Evolutionary conservation across 2,113 vertebrate genomes (phyloP), one percentile per base, ranked within the genome.

Genomic region (Arvicanthis niloticus): DNA sequence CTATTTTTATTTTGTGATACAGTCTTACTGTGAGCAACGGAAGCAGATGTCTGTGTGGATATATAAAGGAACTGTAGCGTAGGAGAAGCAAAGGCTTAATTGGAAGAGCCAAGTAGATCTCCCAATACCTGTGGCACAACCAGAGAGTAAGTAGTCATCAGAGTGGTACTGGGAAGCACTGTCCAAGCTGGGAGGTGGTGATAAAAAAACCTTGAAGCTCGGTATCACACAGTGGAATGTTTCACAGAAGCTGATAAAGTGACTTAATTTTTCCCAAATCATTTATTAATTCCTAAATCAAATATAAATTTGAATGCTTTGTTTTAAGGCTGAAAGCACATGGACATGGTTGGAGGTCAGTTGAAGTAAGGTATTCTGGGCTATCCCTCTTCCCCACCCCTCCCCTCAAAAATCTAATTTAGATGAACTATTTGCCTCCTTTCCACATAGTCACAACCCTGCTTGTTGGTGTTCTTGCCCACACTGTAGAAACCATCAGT

Each of bases 251-350:
- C 72, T 95, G 96, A 96, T 97, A 73, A 92, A 96, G 93, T 91
- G 34, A 60, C 94, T 96, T 94, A 90, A 96, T 97, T 93, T 97
- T 4, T 65, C 16, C 42, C 2, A 75, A 88, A 40, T 95, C 21
- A 75, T 81, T 92, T 88, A 95, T 97, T 96, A 93, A 97, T 96
- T 96, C 92, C 81, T 97, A 97, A 96, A 88, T 95, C 90, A 97
- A 94, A 68, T 26, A 72, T 16, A 12, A 9, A 80, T 94, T 81
- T 82, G 58, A 68, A 16, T 77, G 34, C 24, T 93, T 89, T 80
- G 12, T 93, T 93, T 94, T 21, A 37, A 68, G 65, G 13, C 40
- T 65, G 31, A 73, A 95, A 95, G 96, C 82, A n/a, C n/a, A n/a
- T n/a, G n/a, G n/a, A 73, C 89, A 48, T 92, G 91, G 53, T 92